Conservation (phyloP, 2,797 vertebrate genomes). For the Pipistrellus nathusii region DNA sequence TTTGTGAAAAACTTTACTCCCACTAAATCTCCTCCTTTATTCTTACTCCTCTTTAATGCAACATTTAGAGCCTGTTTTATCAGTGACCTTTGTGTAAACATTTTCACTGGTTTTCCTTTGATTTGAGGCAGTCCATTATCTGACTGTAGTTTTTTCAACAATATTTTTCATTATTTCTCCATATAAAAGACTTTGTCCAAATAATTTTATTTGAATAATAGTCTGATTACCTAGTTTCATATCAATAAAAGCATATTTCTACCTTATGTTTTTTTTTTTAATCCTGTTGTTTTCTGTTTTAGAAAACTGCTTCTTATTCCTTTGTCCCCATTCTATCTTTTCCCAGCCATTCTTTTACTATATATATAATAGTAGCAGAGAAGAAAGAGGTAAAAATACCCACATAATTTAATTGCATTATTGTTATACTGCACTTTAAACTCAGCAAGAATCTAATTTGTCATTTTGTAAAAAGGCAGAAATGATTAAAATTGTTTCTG, state of each 20-base stretch:
- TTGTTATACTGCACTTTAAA: neutral
- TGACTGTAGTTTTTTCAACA: neutral
- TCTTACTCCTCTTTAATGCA: neutral
- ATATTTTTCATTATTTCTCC: neutral
- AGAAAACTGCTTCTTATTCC: neutral
- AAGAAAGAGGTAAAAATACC: neutral
- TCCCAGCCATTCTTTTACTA: neutral
- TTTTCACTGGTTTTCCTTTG: neutral
- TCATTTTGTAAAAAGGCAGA: neutral
- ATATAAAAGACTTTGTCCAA: neutral
- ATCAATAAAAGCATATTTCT: neutral
- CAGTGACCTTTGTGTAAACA: neutral
- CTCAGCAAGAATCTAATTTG: neutral
- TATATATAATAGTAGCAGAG: neutral
- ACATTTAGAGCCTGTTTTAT: neutral
- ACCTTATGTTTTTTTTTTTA: fast-evolving
- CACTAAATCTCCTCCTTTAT: neutral
- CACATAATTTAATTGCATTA: neutral
- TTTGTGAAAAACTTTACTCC: neutral
- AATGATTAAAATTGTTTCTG: neutral
- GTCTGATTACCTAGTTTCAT: conserved; percentile 22
- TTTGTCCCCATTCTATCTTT: neutral
- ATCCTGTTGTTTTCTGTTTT: neutral
- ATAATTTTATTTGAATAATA: neutral
- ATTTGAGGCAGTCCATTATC: neutral